These are phyloP conservation scores for Epistrophe eligans DNA, from an alignment of 2,888 invertebrate species.

Conservation along the genomic window DNA sequence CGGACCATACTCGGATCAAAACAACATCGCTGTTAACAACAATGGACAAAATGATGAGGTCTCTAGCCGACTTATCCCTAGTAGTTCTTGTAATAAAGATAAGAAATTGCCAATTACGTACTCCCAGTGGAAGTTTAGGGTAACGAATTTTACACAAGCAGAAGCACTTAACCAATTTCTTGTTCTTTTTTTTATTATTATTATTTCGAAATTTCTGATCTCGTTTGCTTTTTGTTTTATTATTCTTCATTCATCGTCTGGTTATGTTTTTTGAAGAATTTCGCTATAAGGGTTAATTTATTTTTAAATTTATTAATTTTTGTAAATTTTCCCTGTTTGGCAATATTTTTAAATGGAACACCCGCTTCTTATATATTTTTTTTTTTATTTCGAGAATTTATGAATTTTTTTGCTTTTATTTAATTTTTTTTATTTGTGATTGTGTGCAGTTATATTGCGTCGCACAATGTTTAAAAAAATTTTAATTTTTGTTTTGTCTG, in stretches of 20 bases:
- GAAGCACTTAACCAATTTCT: conserved; percentile 61
- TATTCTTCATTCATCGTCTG: neutral
- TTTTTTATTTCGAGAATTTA: neutral
- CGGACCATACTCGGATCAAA: conserved; percentile 78
- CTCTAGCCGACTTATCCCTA: conserved; percentile 85
- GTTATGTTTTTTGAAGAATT: conserved; percentile 32
- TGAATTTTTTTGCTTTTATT: conserved; percentile 1
- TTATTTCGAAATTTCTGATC: conserved; percentile 9
- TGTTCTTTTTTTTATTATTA: conserved; percentile 75
- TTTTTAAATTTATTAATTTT: conserved; percentile 4
- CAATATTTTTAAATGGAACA: conserved; percentile 44
- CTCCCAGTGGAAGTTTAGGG: conserved; percentile 87
- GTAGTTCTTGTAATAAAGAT: conserved; percentile 83
- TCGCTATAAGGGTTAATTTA: conserved; percentile 15
- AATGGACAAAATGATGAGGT: conserved; percentile 83
- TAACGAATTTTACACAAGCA: conserved; percentile 80
- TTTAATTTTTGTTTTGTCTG: conserved; percentile 18
- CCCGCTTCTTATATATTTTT: conserved; percentile 41
- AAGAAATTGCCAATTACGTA: conserved; percentile 86
- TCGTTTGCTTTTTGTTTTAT: conserved; percentile 3
- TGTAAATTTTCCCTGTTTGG: conserved; percentile 28
- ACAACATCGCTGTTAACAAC: conserved; percentile 78
- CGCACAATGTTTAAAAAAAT: conserved; percentile 31
- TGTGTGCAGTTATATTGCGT: conserved; percentile 49
- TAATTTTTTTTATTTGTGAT: conserved; percentile 21